Conservation (phyloP, 2,113 vertebrate genomes). For the Syngnathus floridae region DNA sequence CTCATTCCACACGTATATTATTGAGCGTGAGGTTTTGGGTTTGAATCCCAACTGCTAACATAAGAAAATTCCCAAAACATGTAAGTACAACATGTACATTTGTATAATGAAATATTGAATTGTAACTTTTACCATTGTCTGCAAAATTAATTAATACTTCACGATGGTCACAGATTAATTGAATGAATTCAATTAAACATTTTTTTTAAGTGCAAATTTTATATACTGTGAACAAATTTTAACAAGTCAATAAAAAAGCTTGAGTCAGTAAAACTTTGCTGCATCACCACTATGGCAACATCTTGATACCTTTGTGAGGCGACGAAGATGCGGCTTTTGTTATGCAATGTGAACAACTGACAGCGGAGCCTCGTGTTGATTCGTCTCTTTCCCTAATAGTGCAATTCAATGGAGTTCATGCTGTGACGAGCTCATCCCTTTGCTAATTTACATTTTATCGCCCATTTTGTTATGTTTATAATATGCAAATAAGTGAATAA, state of each 20-base stretch:
- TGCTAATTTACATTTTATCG: constrained; percentile 1
- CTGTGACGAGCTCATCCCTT: background rate
- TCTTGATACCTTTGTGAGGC: background rate
- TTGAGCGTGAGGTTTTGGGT: background rate
- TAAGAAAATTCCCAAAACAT: background rate
- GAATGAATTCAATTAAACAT: background rate
- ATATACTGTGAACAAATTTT: background rate
- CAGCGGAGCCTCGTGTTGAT: background rate
- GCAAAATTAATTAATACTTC: background rate
- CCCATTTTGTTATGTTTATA: background rate
- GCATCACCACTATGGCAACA: background rate
- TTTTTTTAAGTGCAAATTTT: background rate
- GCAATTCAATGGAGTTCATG: background rate
- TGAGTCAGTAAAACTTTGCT: background rate
- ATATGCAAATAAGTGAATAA: background rate
- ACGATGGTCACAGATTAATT: background rate
- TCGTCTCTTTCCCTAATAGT: background rate
- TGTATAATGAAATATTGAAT: background rate
- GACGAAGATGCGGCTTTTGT: background rate
- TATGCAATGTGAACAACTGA: background rate
- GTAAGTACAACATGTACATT: no score
- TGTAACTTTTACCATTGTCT: background rate
- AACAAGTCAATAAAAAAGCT: background rate
- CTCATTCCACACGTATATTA: constrained; percentile 3
- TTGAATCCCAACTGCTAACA: background rate